These are phyloP conservation scores for Scaptomyza polygonia DNA, from an alignment of 2,888 invertebrate genomes.

Conservation along the genomic window DNA sequence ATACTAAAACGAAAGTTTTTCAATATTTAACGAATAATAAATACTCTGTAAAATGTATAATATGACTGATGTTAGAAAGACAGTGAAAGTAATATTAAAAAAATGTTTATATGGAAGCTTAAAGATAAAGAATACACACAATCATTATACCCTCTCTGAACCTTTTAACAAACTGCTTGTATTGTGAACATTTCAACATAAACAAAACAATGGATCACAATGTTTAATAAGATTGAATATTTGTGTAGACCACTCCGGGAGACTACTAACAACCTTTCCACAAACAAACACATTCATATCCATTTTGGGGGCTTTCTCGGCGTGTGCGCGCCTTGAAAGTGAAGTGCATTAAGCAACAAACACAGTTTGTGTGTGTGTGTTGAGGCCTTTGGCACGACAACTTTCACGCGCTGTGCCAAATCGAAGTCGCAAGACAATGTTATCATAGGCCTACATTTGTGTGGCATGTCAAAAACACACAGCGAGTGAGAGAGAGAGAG, in stretches of 20 bases:
- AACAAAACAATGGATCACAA: conserved; percentile 49
- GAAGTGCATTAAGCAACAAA: conserved; percentile 44
- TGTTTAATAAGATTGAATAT: conserved; percentile 12
- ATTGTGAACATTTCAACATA: conserved; percentile 47
- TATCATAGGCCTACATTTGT: conserved; percentile 77
- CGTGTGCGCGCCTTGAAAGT: conserved; percentile 33
- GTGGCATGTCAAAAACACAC: conserved; percentile 48
- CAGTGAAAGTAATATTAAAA: no score
- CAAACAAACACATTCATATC: neutral
- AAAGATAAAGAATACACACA: no score
- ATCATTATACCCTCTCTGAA: neutral
- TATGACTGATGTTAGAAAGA: no score
- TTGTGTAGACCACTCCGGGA: conserved; percentile 4
- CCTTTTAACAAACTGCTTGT: conserved; percentile 1
- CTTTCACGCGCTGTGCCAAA: conserved; percentile 65
- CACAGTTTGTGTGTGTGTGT: conserved; percentile 20
- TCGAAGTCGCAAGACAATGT: conserved; percentile 61
- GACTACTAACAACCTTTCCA: conserved; percentile 19
- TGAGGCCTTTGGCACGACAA: conserved; percentile 58
- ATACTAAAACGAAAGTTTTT: conserved; percentile 1
- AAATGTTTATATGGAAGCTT: no score
- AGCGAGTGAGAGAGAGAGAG: neutral
- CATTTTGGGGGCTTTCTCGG: conserved; percentile 28
- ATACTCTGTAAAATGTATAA: conserved; percentile 9
- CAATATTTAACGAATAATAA: neutral